These are phyloP conservation scores for Atopsyche davidsoni DNA, from an alignment of 1,140 invertebrate genomes.

Conservation along the genomic window DNA sequence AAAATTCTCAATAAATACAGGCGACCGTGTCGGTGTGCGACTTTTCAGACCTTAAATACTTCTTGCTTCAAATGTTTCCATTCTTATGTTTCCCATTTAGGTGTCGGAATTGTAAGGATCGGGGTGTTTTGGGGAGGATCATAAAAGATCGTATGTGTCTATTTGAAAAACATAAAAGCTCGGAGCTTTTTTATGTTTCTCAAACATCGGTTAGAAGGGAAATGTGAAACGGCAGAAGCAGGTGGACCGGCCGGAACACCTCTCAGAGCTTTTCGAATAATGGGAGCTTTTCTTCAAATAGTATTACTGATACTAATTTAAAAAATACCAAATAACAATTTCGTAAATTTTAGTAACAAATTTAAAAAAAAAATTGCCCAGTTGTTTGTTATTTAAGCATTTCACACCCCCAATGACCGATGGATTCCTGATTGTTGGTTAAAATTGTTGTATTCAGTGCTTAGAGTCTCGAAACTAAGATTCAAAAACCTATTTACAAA, in stretches of 20 bases:
- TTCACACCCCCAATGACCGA: too few species aligned
- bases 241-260: background rate
- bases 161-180: slow-evolving; percentile 31
- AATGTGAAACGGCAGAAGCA: slow-evolving; percentile 24
- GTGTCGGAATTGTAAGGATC: slow-evolving; percentile 26
- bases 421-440: too few species aligned
- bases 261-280: too few species aligned
- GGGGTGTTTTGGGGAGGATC: slow-evolving; percentile 20
- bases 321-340: too few species aligned
- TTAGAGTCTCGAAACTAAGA: too few species aligned
- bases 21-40: slow-evolving; percentile 24
- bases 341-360: too few species aligned
- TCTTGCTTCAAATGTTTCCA: slow-evolving; percentile 31
- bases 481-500: too few species aligned
- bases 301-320: too few species aligned
- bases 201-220: slow-evolving; percentile 29
- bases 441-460: too few species aligned
- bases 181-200: slow-evolving; percentile 30
- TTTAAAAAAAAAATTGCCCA: too few species aligned
- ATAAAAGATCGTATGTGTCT: slow-evolving; percentile 31
- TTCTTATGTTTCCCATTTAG: slow-evolving; percentile 28
- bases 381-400: too few species aligned
- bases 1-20: slow-evolving; percentile 31
- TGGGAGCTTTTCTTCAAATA: too few species aligned
- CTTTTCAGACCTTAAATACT: slow-evolving; percentile 30